phyloP scores from a whole-genome alignment of 2,113 vertebrate genomes.

The Oenanthe melanoleuca region DNA sequence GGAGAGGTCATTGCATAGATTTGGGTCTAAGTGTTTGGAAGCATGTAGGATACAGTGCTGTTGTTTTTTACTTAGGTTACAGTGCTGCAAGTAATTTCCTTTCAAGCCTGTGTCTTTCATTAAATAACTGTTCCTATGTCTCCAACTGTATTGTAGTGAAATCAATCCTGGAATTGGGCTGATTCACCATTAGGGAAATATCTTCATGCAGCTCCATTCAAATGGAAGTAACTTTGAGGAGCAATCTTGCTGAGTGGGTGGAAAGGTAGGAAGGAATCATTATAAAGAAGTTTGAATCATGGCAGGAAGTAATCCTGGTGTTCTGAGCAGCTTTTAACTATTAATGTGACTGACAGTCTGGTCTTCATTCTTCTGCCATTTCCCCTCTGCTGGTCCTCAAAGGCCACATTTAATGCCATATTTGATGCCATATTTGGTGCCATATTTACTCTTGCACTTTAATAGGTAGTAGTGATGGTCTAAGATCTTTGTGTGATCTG shows the following conservation, averaged over 20 bases:
- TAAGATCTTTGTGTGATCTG: fast-evolving
- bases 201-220: background rate
- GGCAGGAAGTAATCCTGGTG: background rate
- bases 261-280: conserved; percentile 28
- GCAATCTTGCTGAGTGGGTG: conserved; percentile 31
- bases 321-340: conserved; percentile 19
- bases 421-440: background rate
- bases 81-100: background rate
- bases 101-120: background rate
- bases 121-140: background rate
- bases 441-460: fast-evolving
- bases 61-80: background rate
- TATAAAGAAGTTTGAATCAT: background rate
- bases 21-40: background rate
- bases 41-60: background rate
- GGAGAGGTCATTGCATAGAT: fast-evolving
- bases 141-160: background rate
- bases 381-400: background rate
- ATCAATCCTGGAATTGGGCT: background rate
- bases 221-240: background rate
- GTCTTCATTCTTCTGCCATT: background rate
- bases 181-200: conserved; percentile 26
- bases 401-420: background rate
- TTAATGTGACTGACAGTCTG: background rate
- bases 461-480: background rate